Base-by-base conservation (phyloP, 1,140 invertebrate genomes). In the Varroa destructor region DNA sequence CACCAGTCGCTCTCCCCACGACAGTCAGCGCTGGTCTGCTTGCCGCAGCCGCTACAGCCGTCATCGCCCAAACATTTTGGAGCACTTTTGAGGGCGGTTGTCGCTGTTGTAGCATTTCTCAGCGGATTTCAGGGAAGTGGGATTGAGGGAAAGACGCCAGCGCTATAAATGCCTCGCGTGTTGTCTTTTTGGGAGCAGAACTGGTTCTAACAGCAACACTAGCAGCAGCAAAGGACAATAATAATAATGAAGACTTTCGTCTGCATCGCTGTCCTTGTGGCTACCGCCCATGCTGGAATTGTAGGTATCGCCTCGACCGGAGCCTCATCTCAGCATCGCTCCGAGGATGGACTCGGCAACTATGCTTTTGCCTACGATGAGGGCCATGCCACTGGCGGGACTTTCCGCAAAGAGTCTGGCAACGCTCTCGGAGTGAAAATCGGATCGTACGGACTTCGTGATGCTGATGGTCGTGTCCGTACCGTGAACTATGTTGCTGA, bases 401-500 rank as follows among this genome's bases (percentile, higher is more conserved):
- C 76, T 14, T 77, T 77, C 76, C 67, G 77, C n/a, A 74, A 73
- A 6, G 77, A 77, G 72, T 58, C 71, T 12, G 76, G 77, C 1
- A 74, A 75, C 70, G 73, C 73, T 54, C 57, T 70, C 14, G 77
- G 77, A 14, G 75, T 73, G 43, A 73, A 75, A 6, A 61, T 74
- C 42, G 77, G 77, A 40, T 75, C 74, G 0, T 78, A 78, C 56
- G 77, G 77, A n/a, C 73, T 78, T 5, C 42, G 73, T 46, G 77
- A 77, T 55, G 73, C 75, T 70, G 77, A 78, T 57, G 77, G 77
- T 12, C 74, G 77, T 55, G 51, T 73, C 36, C 73, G 77, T 37
- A 71, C 77, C 12, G 77, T 78, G 10, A 77, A 76, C 70, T 78
- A 78, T 73, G 55, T 73, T 6, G 76, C 74, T n/a, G 64, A 74